Evolutionary conservation across 2,888 invertebrate genomes (phyloP), one percentile per base, ranked within the genome.

Genomic region (Drosophila lacicola): DNA sequence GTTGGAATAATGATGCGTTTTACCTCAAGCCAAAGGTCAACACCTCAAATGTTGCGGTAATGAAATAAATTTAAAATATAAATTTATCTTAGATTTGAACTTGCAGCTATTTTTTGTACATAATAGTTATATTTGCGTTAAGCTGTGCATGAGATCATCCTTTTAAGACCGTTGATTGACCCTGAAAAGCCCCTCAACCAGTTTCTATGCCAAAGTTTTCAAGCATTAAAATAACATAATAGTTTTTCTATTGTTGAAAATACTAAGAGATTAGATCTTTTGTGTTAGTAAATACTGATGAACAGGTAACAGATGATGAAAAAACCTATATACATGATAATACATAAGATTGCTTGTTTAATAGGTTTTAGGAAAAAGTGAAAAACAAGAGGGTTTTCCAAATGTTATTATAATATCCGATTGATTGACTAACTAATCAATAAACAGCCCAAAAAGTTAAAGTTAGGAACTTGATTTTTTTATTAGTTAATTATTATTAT

Each of bases 71-170:
- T 47, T 45, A 9, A 3, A 37, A 34, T 8, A 17, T 10, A 46
- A 6, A 34, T 47, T 57, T 19, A 47, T 42, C 61, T 68, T 55
- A 25, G 56, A 61, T 80, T 74, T 70, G 61, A 78, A 70, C 78
- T 70, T 64, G 82, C 58, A 68, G 53, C 51, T 50, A 39, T 6
- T 34, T 9, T 34, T 39, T 45, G 41, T 36, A 44, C 25, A 58
- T 25, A 49, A 49, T 44, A 70, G 70, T 80, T 79, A 70, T 39
- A 66, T 61, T 53, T 51, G 34, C 29, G 10, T 61, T 37, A 34
- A 51, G 45, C 54, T 25, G 72, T 65, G 55, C 60, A 80, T 77
- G 80, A 80, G 57, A 39, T 77, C 77, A 77, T 67, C 14, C 29
- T 4, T 34, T 58, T 41, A 58, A 51, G 34, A 19, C 25, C 37